A percentile compares a stretch with the other conserved stretches of the same genome.
These are phyloP conservation scores for Dendroctonus ponderosae DNA, from an alignment of 1,140 invertebrate species.

Conservation along the genomic window DNA sequence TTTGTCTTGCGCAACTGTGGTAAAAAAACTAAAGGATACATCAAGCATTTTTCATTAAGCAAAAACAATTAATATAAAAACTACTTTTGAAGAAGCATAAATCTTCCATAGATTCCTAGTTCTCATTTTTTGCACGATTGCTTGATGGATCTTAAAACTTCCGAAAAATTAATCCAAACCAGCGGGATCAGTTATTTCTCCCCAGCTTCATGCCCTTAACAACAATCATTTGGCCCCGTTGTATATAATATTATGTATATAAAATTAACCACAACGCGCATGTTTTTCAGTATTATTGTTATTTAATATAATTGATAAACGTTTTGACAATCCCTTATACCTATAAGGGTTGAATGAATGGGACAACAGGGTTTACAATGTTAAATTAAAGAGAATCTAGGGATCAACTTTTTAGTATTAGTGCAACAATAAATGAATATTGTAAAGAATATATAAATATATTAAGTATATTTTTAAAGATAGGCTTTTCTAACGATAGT, in stretches of 20 bases:
- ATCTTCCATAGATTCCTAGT: no score
- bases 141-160: no score
- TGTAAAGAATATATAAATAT: slow-evolving; percentile 14
- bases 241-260: no score
- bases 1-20: slow-evolving; percentile 6
- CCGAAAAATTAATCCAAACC: no score
- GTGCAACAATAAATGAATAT: slow-evolving; percentile 19
- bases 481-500: background rate
- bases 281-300: slow-evolving; percentile 33
- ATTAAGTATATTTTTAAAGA: slow-evolving; percentile 25
- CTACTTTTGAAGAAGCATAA: background rate
- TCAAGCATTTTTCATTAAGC: background rate
- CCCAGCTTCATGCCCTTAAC: no score
- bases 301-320: slow-evolving; percentile 29
- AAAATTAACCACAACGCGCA: slow-evolving; percentile 4
- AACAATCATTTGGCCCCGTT: no score
- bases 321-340: slow-evolving; percentile 30
- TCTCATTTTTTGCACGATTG: no score
- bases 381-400: slow-evolving; percentile 30
- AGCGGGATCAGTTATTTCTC: no score
- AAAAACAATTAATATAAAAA: background rate
- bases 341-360: slow-evolving; percentile 26
- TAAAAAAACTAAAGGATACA: background rate
- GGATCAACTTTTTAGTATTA: slow-evolving; percentile 31
- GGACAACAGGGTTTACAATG: slow-evolving; percentile 30